Conservation (phyloP, 2,113 vertebrate species). For the Sphyrna mokarran region DNA sequence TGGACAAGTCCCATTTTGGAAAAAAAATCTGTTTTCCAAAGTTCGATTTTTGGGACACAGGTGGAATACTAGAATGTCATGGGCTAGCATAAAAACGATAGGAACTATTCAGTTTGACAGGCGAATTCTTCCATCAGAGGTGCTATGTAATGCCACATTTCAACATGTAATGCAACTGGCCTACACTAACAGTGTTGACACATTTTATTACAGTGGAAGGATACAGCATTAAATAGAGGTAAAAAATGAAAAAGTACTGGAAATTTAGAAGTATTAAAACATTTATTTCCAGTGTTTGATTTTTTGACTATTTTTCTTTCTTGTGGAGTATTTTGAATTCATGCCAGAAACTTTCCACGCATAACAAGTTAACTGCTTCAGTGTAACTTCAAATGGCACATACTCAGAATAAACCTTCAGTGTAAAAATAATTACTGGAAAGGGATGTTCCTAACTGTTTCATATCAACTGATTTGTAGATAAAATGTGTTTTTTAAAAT, state of each 20-base stretch:
- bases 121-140: neutral
- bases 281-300: neutral
- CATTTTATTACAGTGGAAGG: neutral
- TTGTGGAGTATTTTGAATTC: neutral
- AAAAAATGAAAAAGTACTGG: neutral
- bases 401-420: neutral
- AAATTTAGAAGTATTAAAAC: neutral
- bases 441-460: neutral
- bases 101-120: neutral
- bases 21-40: neutral
- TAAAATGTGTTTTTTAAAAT: neutral
- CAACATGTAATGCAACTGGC: neutral
- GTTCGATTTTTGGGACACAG: neutral
- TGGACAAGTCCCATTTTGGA: neutral
- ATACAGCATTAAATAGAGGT: neutral
- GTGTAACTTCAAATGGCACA: neutral
- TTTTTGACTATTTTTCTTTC: neutral
- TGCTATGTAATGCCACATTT: neutral
- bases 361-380: neutral
- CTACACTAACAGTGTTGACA: neutral
- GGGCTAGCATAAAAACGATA: neutral
- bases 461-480: neutral
- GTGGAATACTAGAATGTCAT: neutral
- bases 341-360: neutral
- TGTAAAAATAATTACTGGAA: neutral